A percentile compares a stretch with the other conserved stretches of the same genome.
These are phyloP conservation scores for Takifugu rubripes DNA, from an alignment of 2,797 vertebrate genomes.

Conservation along the genomic window DNA sequence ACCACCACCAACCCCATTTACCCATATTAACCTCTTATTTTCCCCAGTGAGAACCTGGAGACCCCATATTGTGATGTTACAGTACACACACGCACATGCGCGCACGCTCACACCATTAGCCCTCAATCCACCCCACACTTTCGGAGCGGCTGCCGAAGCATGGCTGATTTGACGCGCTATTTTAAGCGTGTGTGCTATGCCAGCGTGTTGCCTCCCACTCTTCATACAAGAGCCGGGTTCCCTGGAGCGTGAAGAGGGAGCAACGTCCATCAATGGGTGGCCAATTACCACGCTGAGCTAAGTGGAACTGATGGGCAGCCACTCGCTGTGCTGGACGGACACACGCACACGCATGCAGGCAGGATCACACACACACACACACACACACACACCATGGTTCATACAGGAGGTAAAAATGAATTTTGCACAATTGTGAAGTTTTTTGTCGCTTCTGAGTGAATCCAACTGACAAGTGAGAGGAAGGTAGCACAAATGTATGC, in stretches of 20 bases:
- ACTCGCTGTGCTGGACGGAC: constrained; percentile 45
- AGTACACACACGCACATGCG: constrained; percentile 8
- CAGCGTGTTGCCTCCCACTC: constrained; percentile 67
- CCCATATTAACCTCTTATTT: constrained; percentile 61
- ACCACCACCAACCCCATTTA: constrained; percentile 54
- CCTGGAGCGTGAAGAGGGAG: constrained; percentile 70
- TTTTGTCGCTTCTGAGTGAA: background rate
- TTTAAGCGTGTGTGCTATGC: constrained; percentile 65
- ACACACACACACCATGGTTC: constrained; percentile 21
- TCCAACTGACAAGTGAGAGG: background rate
- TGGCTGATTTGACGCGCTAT: constrained; percentile 73
- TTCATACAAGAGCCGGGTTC: constrained; percentile 65
- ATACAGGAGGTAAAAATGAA: constrained; percentile 9
- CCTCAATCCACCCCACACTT: constrained; percentile 51
- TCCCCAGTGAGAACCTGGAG: constrained; percentile 45
- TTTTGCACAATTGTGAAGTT: background rate
- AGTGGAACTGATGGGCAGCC: constrained; percentile 66
- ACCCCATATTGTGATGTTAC: constrained; percentile 32
- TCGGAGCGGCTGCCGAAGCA: constrained; percentile 57
- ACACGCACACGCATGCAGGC: constrained; percentile 30
- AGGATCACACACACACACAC: background rate
- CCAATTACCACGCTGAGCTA: constrained; percentile 73
- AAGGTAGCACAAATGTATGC: background rate
- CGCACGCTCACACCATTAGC: constrained; percentile 36
- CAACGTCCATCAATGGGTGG: constrained; percentile 68